Evolutionary conservation across 1,140 invertebrate genomes (phyloP), one percentile per base, ranked within the genome.

Genomic region (Araneus ventricosus): DNA sequence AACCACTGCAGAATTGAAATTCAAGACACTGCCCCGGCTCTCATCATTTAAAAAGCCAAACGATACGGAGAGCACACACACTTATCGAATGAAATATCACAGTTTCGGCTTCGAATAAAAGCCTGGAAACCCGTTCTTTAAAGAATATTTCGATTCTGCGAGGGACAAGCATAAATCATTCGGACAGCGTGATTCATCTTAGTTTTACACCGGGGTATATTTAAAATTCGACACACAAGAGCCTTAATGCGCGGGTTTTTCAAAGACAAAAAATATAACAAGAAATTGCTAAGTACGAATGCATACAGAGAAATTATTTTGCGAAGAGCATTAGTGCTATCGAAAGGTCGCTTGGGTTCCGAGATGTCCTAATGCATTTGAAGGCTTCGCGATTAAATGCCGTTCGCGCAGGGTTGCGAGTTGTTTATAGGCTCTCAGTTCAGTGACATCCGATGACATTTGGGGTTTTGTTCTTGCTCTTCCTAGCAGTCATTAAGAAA

Each of bases 171-270:
- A 88, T 88, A 88, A 88, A 88, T 88, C 86, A 88, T 88, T 88
- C n/a, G 86, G 86, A 88, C 86, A 88, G 86, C 61, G 34, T 59
- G 86, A 88, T 88, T 70, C 86, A 88, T 88, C 86, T 88, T 88
- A 70, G 59, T 88, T 88, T 88, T 39, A 27, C 30, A 88, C 61
- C 70, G 30, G 30, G 24, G 39, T 67, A 63, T 59, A 67, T 88
- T 88, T 88, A 88, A 88, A 70, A 88, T 88, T 88, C 86, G 86
- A 88, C 86, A 70, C 86, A 63, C 34, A 63, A 88, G 34, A n/a
- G 7, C 34, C 70, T 37, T 37, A 22, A 45, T 34, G 57, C 52
- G 45, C 14, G 20, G 7, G n/a, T 84, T 45, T 45, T 82, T 24
- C 8, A 45, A 8, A 6, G n/a, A 84, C 6, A 20, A 84, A 24